These are phyloP conservation scores for Hyppa rectilinea DNA, from an alignment of 2,888 invertebrate genomes.

Conservation along the genomic window DNA sequence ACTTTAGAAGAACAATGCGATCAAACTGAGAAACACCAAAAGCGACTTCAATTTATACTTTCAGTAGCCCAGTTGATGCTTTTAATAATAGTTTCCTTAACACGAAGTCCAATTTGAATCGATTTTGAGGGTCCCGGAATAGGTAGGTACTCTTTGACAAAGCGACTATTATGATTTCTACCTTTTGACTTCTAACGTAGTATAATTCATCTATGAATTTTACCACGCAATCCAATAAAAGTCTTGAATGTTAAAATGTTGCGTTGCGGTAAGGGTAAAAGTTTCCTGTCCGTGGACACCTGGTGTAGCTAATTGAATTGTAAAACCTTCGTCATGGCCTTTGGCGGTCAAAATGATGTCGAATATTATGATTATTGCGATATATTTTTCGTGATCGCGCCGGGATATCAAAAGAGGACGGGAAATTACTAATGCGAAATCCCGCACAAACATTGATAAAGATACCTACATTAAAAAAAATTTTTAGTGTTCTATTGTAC, in stretches of 20 bases:
- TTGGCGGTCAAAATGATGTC: constrained; percentile 86
- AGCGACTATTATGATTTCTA: constrained; percentile 4
- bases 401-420: constrained; percentile 74
- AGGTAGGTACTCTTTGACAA: constrained; percentile 3
- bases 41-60: not conserved
- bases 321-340: constrained; percentile 88
- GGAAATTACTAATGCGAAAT: constrained; percentile 70
- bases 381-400: constrained; percentile 82
- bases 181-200: too few relatives aligned
- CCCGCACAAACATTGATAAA: constrained; percentile 32
- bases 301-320: constrained; percentile 89
- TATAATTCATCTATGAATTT: constrained; percentile 80
- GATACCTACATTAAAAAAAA: constrained; percentile 21
- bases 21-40: not conserved
- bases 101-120: constrained; percentile 3
- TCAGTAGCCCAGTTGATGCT: too few relatives aligned
- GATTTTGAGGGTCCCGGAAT: not conserved
- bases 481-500: not conserved
- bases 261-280: constrained; percentile 75
- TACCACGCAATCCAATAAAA: constrained; percentile 78
- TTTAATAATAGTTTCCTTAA: not conserved
- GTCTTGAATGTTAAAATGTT: constrained; percentile 82
- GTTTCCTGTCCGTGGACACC: constrained; percentile 85
- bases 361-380: constrained; percentile 87
- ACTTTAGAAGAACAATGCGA: not conserved